These are phyloP conservation scores for Amphimallon solstitiale DNA, from an alignment of 2,888 invertebrate species.

Conservation along the genomic window DNA sequence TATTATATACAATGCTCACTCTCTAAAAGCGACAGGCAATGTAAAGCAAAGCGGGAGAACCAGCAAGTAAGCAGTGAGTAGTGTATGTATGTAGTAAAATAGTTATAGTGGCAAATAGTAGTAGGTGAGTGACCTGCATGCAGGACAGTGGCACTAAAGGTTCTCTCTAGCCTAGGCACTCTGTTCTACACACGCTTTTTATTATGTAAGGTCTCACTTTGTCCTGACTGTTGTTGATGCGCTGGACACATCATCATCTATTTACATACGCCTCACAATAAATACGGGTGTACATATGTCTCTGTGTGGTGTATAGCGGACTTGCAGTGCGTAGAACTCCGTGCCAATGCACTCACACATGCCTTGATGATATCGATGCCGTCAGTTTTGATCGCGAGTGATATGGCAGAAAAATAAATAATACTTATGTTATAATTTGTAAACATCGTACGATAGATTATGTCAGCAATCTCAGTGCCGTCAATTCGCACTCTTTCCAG, in stretches of 20 bases:
- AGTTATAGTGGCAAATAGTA: slow-evolving; percentile 24
- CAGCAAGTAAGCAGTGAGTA: background rate
- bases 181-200: slow-evolving; percentile 20
- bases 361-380: no score
- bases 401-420: background rate
- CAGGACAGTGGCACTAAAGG: slow-evolving; percentile 56
- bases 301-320: no score
- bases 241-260: slow-evolving; percentile 35
- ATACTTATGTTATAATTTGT: background rate
- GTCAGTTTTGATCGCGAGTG: background rate
- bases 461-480: slow-evolving; percentile 16
- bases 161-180: slow-evolving; percentile 44
- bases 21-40: background rate
- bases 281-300: background rate
- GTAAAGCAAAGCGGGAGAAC: background rate
- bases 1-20: background rate
- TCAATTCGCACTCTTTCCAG: background rate
- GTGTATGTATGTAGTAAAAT: slow-evolving; percentile 17
- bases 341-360: slow-evolving; percentile 35
- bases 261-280: slow-evolving; percentile 36
- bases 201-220: slow-evolving; percentile 35
- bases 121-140: slow-evolving; percentile 59
- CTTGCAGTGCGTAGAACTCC: no score
- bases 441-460: slow-evolving; percentile 6
- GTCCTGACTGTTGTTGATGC: slow-evolving; percentile 19